A percentile compares a stretch with the other conserved stretches of the same genome.
Conservation (phyloP, 2,797 vertebrate species). For the Benthosema pterotum region DNA sequence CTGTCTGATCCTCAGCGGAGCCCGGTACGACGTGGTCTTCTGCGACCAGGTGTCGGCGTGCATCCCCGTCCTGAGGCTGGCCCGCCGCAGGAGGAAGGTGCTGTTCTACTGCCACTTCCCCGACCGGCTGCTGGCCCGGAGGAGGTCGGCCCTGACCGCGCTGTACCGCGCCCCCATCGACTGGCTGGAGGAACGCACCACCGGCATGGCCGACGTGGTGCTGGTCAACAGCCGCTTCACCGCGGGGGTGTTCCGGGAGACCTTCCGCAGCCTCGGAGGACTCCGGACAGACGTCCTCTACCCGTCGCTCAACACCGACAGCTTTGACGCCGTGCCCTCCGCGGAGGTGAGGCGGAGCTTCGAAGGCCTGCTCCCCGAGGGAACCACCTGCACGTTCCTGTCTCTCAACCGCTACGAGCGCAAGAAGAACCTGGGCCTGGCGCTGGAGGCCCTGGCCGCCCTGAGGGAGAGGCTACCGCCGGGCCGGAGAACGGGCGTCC, state of each 20-base stretch:
- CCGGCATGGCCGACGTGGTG: constrained; percentile 94
- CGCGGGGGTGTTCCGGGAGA: constrained; percentile 89
- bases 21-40: constrained; percentile 88
- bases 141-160: constrained; percentile 85
- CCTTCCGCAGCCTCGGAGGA: constrained; percentile 84
- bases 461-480: constrained; percentile 78
- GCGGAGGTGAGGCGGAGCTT: constrained; percentile 69
- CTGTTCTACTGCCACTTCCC: constrained; percentile 99
- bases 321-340: constrained; percentile 81
- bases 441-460: constrained; percentile 83
- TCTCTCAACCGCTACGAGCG: constrained; percentile 97
- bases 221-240: constrained; percentile 97
- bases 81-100: constrained; percentile 89
- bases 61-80: constrained; percentile 90
- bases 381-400: constrained; percentile 86
- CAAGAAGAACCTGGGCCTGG: constrained; percentile 92
- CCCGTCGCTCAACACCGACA: constrained; percentile 88
- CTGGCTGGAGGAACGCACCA: constrained; percentile 93
- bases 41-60: constrained; percentile 99
- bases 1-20: constrained; percentile 88
- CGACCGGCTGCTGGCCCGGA: constrained; percentile 91
- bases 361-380: constrained; percentile 80
- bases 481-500: constrained; percentile 79
- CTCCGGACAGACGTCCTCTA: constrained; percentile 90
- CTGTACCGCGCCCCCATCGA: constrained; percentile 91